phyloP scores from a whole-genome alignment of 2,113 vertebrate genomes.

The Charadrius vociferus region DNA sequence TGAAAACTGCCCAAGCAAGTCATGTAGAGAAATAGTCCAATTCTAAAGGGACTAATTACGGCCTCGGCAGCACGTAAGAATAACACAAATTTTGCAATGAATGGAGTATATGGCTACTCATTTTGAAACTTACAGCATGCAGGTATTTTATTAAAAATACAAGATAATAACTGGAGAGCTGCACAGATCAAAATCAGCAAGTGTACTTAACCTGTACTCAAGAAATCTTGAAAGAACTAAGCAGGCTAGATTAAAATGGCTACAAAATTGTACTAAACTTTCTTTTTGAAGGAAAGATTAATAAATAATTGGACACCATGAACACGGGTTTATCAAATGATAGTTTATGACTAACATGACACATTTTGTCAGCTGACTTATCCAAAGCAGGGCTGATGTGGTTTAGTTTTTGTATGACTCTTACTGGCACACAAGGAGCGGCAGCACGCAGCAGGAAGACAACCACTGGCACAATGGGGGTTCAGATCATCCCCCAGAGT shows the following conservation, averaged over 20 bases:
- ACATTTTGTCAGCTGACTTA: not conserved
- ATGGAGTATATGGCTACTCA: not conserved
- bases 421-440: not conserved
- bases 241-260: not conserved
- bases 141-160: not conserved
- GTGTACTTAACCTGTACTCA: not conserved
- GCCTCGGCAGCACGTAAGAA: not conserved
- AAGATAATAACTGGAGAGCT: not conserved
- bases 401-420: not conserved
- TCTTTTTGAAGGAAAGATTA: not conserved
- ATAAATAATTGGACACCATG: not conserved
- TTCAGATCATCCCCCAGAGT: not conserved
- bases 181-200: not conserved
- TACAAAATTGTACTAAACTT: not conserved
- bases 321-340: not conserved
- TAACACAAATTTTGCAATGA: not conserved
- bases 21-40: not conserved
- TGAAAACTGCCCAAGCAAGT: not conserved
- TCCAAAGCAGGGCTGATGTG: not conserved
- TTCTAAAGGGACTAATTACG: not conserved
- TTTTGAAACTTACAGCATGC: not conserved
- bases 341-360: not conserved
- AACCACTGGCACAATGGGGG: not conserved
- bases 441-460: not conserved
- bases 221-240: not conserved